phyloP scores from a whole-genome alignment of 1,140 invertebrate species.

The Vollenhovia emeryi region DNA sequence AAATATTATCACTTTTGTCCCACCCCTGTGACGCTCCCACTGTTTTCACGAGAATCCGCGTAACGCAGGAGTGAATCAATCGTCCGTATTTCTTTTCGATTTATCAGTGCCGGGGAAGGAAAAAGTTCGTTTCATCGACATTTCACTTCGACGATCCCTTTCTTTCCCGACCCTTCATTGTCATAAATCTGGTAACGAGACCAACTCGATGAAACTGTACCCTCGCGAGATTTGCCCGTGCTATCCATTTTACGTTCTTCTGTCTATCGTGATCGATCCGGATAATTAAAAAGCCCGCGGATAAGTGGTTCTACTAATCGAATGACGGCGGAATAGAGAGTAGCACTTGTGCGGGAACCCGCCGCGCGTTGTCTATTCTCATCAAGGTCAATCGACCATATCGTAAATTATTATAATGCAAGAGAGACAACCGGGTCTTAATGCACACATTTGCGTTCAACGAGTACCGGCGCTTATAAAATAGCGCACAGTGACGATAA shows the following conservation, averaged over 20 bases:
- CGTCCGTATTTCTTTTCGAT: conserved; percentile 62
- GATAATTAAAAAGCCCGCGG: conserved; percentile 18
- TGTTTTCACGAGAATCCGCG: conserved; percentile 53
- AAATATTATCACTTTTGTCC: conserved; percentile 55
- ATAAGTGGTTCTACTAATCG: neutral
- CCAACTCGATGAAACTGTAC: conserved; percentile 41
- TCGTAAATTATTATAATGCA: conserved; percentile 50
- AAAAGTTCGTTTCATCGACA: conserved; percentile 58
- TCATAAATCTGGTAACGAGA: conserved; percentile 59
- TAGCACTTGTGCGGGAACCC: neutral
- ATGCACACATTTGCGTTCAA: conserved; percentile 11
- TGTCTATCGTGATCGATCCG: conserved; percentile 13
- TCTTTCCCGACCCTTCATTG: conserved; percentile 53
- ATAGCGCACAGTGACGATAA: conserved; percentile 31
- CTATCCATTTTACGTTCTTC: conserved; percentile 12
- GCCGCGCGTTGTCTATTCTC: neutral
- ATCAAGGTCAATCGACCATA: neutral
- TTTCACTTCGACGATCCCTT: conserved; percentile 51
- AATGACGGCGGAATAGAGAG: neutral
- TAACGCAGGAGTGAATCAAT: conserved; percentile 58
- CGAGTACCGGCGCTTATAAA: conserved; percentile 18
- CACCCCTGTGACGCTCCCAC: neutral
- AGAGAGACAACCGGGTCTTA: conserved; percentile 23
- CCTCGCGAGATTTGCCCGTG: conserved; percentile 22
- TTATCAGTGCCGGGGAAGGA: conserved; percentile 44